Evolutionary conservation across 64 coral and sea anemone genomes (phyloP).

Genomic region (Orbicella faveolata): DNA sequence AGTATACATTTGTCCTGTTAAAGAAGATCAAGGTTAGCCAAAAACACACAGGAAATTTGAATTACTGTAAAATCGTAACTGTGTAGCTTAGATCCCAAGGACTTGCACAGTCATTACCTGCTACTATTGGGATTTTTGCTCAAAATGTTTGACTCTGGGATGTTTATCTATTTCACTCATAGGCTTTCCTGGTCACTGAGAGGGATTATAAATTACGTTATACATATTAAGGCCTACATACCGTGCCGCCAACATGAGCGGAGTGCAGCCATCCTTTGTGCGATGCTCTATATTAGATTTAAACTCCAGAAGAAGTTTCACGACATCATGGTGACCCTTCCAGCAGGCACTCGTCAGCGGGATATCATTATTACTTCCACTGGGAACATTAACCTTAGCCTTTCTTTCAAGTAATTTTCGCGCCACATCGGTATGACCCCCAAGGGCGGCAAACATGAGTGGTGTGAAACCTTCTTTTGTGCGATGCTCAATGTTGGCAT

Average conservation of each 20-base stretch:
- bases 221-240: slow-evolving; percentile 30
- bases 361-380: slow-evolving; percentile 99
- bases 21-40: too few relatives aligned
- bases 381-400: slow-evolving; percentile 95
- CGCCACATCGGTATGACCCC: slow-evolving; percentile 96
- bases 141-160: neutral
- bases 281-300: slow-evolving; percentile 97
- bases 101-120: too few relatives aligned
- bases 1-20: too few relatives aligned
- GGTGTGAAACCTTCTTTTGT: slow-evolving; percentile 99
- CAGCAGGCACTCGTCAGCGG: slow-evolving; percentile 98
- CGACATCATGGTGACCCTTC: slow-evolving; percentile 98
- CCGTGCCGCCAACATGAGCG: slow-evolving; percentile 99
- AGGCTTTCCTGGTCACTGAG: neutral
- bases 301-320: slow-evolving; percentile 92
- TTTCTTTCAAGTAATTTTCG: slow-evolving; percentile 81
- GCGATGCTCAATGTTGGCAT: slow-evolving; percentile 97
- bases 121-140: too few relatives aligned
- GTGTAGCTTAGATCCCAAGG: too few relatives aligned
- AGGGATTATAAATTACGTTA: neutral
- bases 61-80: too few relatives aligned
- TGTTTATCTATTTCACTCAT: neutral
- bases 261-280: slow-evolving; percentile 99
- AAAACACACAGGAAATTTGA: too few relatives aligned
- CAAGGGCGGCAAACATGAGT: slow-evolving; percentile 98